These are phyloP conservation scores for Mareca penelope DNA, from an alignment of 2,797 vertebrate species.

Conservation along the genomic window DNA sequence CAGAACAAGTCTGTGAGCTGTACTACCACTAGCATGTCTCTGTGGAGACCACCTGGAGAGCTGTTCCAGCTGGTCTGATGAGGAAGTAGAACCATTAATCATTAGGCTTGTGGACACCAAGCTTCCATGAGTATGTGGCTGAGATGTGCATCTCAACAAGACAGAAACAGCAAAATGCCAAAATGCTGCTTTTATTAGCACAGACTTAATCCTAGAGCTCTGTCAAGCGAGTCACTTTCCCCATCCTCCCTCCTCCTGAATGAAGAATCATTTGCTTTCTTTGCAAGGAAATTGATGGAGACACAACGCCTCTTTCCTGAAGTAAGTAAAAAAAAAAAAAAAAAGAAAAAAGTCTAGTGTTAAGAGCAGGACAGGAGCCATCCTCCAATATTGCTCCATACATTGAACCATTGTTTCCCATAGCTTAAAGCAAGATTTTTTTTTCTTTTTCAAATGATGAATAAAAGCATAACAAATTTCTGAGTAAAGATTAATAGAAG, in stretches of 20 bases:
- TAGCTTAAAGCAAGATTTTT: constrained; percentile 1
- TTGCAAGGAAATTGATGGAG: constrained; percentile 56
- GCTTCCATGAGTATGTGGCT: neutral
- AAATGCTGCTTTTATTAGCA: constrained; percentile 14
- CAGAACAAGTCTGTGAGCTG: constrained; percentile 8
- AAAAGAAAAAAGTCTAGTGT: constrained; percentile 7
- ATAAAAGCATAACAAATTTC: constrained; percentile 38
- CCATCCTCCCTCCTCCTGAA: constrained; percentile 40
- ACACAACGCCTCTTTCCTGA: constrained; percentile 42
- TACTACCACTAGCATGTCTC: neutral
- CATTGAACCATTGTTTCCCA: neutral
- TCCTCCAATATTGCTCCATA: neutral
- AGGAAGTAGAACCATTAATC: neutral
- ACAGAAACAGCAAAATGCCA: constrained; percentile 15
- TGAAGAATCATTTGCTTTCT: constrained; percentile 49
- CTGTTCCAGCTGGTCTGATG: constrained; percentile 27
- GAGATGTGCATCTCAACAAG: constrained; percentile 40
- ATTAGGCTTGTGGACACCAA: neutral
- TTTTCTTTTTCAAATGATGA: constrained; percentile 22
- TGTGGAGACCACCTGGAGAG: neutral
- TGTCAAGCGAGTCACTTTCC: constrained; percentile 34
- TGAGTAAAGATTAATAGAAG: neutral
- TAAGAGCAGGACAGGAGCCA: constrained; percentile 28
- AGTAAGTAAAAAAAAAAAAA: neutral
- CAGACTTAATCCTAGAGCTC: neutral